phyloP scores from a whole-genome alignment of 2,113 vertebrate species.

The western clawed frog (Xenopus tropicalis) region UCB_Xtro_10.0 CM004444.2:45525501-45526000 shows the following conservation, averaged over 20 bases:
- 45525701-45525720: conserved; percentile 96
- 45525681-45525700: conserved; percentile 98
- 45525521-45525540: too few species aligned
- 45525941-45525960: conserved; percentile 93
- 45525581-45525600: too few species aligned
- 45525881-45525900: conserved; percentile 97
- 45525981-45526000: conserved; percentile 95
- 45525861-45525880: conserved; percentile 93
- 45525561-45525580: too few species aligned
- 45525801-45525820: too few species aligned
- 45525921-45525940: conserved; percentile 94
- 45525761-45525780: conserved; percentile 81
- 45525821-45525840: too few species aligned
- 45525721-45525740: conserved; percentile 98
- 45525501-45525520: too few species aligned
- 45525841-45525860: conserved; percentile 29
- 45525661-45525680: conserved; percentile 99
- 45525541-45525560: too few species aligned
- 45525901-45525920: conserved; percentile 94
- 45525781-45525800: too few species aligned
- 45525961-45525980: conserved; percentile 97
- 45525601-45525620: too few species aligned
- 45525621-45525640: too few species aligned
- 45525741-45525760: conserved; percentile 96
- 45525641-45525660: not conserved